Evolutionary conservation across 1,140 invertebrate genomes (phyloP).

Genomic region (Leptinotarsa undecemlineata): DNA sequence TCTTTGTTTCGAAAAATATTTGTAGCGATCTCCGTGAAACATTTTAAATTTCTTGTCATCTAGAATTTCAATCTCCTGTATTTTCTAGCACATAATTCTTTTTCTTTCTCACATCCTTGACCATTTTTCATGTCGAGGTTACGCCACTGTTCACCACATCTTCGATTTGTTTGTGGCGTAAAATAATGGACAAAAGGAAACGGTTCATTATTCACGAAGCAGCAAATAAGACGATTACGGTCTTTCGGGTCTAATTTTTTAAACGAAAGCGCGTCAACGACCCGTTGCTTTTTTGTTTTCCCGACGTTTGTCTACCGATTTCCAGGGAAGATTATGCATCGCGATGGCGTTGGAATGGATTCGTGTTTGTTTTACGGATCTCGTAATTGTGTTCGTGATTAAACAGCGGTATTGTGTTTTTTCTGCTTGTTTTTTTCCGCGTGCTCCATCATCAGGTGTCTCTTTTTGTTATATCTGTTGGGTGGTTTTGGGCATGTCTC

Average conservation of each 20-base stretch:
- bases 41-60: no score
- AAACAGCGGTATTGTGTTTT: neutral
- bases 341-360: neutral
- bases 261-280: conserved; percentile 1
- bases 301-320: conserved; percentile 2
- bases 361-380: conserved; percentile 3
- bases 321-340: neutral
- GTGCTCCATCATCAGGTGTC: no score
- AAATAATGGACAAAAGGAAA: conserved; percentile 3
- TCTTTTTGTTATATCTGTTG: no score
- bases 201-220: neutral
- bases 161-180: conserved; percentile 5
- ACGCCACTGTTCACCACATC: neutral
- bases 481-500: no score
- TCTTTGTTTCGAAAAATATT: no score
- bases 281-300: conserved; percentile 1
- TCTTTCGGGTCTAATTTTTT: neutral
- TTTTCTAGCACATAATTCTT: no score
- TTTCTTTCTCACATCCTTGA: no score
- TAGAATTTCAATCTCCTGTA: no score
- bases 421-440: neutral
- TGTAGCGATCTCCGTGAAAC: no score
- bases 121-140: neutral
- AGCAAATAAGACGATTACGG: neutral
- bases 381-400: neutral